These are phyloP conservation scores for Dinocampus coccinellae DNA, from an alignment of 2,888 invertebrate species.

Conservation along the genomic window DNA sequence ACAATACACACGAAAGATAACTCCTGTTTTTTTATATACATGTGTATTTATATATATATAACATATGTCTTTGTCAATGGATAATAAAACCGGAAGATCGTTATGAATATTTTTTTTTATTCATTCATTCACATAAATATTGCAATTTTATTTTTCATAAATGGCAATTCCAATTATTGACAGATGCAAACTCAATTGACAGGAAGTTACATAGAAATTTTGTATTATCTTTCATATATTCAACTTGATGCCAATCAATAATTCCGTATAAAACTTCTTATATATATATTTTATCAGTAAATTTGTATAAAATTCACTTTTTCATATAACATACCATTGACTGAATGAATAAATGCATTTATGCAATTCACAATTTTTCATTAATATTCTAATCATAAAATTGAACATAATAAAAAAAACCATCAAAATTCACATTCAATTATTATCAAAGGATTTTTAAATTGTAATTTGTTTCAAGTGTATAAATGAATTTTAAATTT, in stretches of 20 bases:
- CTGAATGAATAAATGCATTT: too few relatives aligned
- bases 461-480: too few relatives aligned
- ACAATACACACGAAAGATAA: conserved; percentile 14
- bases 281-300: background rate
- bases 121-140: background rate
- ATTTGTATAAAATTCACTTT: background rate
- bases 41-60: background rate
- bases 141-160: conserved; percentile 11
- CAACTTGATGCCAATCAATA: background rate
- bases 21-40: background rate
- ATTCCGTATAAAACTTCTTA: background rate
- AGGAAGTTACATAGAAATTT: conserved; percentile 2
- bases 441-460: too few relatives aligned
- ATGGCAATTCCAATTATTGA: conserved; percentile 13
- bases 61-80: conserved; percentile 22
- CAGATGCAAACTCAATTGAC: conserved; percentile 7
- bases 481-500: background rate
- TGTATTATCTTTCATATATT: background rate
- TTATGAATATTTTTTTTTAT: conserved; percentile 22
- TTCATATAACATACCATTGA: too few relatives aligned
- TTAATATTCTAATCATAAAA: too few relatives aligned
- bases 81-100: conserved; percentile 7
- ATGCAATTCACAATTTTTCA: too few relatives aligned
- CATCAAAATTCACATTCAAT: too few relatives aligned
- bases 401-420: too few relatives aligned